These are phyloP conservation scores for Cantharis nigra DNA, from an alignment of 2,888 invertebrate species.

Conservation along the genomic window DNA sequence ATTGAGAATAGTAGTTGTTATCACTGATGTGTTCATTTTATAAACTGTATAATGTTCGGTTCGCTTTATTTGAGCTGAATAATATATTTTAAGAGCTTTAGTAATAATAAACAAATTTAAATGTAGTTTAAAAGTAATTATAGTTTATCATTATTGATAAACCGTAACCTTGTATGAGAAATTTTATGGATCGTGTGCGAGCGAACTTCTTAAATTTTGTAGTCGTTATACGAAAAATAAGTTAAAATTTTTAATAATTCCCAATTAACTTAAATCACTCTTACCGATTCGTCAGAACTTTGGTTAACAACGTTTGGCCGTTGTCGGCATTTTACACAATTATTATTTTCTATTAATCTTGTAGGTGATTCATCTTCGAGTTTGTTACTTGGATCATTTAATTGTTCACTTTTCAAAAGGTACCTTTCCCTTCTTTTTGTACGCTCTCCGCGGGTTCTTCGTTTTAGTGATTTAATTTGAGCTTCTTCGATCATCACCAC, in stretches of 20 bases:
- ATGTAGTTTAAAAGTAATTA: neutral
- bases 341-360: conserved; percentile 14
- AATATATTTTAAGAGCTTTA: neutral
- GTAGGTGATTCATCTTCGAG: conserved; percentile 4
- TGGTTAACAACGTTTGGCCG: neutral
- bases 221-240: neutral
- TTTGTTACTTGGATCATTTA: neutral
- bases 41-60: neutral
- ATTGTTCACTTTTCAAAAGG: conserved; percentile 32
- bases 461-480: conserved; percentile 40
- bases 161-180: conserved; percentile 12
- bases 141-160: conserved; percentile 3
- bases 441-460: conserved; percentile 48
- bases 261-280: conserved; percentile 1
- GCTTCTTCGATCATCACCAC: conserved; percentile 44
- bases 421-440: conserved; percentile 49
- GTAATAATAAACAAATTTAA: conserved; percentile 7
- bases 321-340: conserved; percentile 24
- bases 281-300: neutral
- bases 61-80: neutral
- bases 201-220: conserved; percentile 2
- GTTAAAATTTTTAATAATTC: neutral
- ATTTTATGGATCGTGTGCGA: conserved; percentile 4
- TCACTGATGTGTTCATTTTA: neutral
- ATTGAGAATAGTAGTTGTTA: neutral